Conservation (phyloP, 2,113 vertebrate species). For the Jaculus jaculus region DNA sequence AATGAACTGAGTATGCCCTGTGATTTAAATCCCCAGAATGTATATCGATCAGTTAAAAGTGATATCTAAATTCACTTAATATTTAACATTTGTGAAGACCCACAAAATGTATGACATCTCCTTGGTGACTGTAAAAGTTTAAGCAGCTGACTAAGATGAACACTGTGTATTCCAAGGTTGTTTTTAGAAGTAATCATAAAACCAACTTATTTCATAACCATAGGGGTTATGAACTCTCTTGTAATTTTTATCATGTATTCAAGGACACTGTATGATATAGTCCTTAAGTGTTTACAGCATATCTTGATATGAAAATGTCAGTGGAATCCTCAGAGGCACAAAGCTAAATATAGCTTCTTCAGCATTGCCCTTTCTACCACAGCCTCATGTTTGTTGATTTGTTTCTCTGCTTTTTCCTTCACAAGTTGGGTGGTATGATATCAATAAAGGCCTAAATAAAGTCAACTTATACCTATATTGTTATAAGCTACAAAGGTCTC, state of each 20-base stretch:
- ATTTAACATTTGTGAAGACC: conserved; percentile 45
- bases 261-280: background rate
- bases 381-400: background rate
- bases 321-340: conserved; percentile 38
- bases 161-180: conserved; percentile 32
- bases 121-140: conserved; percentile 42
- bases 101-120: background rate
- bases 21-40: conserved; percentile 50
- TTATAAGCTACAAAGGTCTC: conserved; percentile 46
- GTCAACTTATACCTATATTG: conserved; percentile 24
- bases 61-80: conserved; percentile 37
- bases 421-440: background rate
- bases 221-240: background rate
- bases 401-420: conserved; percentile 19
- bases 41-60: conserved; percentile 33
- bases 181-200: conserved; percentile 50
- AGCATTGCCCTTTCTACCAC: background rate
- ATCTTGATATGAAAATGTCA: conserved; percentile 58
- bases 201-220: conserved; percentile 34
- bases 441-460: conserved; percentile 40
- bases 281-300: conserved; percentile 28
- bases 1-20: background rate
- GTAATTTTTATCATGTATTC: conserved; percentile 27
- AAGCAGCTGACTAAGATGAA: conserved; percentile 13
- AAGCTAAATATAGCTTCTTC: conserved; percentile 47